Percentiles rank a stretch among this genome's conserved stretches.
Evolutionary conservation across 2,113 vertebrate species (phyloP).

Genomic region (Neolamprologus variostigma): DNA sequence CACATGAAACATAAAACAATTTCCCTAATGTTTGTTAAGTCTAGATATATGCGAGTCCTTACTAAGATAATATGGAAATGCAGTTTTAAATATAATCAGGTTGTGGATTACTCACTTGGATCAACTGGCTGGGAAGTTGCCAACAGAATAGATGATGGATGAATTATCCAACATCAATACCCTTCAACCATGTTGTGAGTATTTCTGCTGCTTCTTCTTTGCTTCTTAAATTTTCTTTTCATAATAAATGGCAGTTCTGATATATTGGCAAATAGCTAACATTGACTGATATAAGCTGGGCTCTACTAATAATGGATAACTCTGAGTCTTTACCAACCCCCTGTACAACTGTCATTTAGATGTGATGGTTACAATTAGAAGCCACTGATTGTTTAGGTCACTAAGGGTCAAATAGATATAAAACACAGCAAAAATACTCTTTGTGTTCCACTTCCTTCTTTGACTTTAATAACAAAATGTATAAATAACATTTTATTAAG

Average conservation of each 20-base stretch:
- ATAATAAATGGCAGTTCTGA: not conserved
- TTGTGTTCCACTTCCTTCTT: not conserved
- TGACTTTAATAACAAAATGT: not conserved
- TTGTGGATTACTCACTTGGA: not conserved
- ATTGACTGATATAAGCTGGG: not conserved
- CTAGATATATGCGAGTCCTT: not conserved
- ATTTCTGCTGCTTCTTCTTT: not conserved
- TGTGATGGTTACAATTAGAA: not conserved
- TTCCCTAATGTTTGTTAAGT: not conserved
- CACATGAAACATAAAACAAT: not conserved
- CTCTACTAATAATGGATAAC: not conserved
- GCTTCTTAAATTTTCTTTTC: not conserved
- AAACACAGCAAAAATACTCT: not conserved
- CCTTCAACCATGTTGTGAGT: too few species aligned
- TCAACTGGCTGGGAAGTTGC: not conserved
- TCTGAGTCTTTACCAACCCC: not conserved
- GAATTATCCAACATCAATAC: not conserved
- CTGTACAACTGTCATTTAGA: not conserved
- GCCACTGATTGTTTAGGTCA: not conserved
- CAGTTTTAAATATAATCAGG: not conserved
- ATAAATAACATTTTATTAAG: rapidly evolving
- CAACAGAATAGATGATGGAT: not conserved
- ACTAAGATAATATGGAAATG: not conserved
- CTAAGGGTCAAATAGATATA: not conserved
- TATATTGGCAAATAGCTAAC: not conserved